phyloP scores from a whole-genome alignment of 2,888 invertebrate genomes.

The Pyrrhia umbra region DNA sequence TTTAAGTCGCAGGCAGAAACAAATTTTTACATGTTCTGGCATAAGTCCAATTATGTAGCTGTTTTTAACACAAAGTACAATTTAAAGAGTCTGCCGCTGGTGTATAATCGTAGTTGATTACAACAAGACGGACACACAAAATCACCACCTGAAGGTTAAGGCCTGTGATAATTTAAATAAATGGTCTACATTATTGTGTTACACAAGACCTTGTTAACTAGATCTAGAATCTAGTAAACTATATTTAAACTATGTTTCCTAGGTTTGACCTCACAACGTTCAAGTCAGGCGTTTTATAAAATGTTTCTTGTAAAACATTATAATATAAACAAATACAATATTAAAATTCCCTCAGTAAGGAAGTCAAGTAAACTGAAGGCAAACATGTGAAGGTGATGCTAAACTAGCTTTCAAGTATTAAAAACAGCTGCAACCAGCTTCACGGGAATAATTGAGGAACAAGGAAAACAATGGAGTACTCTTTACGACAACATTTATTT shows the following conservation, averaged over 20 bases:
- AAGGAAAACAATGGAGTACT: constrained; percentile 6
- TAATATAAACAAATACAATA: constrained; percentile 12
- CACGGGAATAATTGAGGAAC: background rate
- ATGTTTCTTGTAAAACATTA: constrained; percentile 2
- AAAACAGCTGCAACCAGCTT: background rate
- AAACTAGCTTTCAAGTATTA: constrained; percentile 11
- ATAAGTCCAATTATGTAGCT: too few species aligned
- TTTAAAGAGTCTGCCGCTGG: too few species aligned
- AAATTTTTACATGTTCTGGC: too few species aligned
- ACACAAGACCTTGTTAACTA: background rate
- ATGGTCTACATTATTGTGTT: background rate
- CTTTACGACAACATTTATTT: constrained; percentile 28
- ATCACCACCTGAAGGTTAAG: background rate
- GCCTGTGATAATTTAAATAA: background rate
- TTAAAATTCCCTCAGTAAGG: constrained; percentile 13
- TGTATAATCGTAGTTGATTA: too few species aligned
- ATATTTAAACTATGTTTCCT: constrained; percentile 12
- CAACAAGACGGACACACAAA: too few species aligned
- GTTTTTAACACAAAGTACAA: too few species aligned
- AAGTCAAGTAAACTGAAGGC: constrained; percentile 27
- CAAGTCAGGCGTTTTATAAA: background rate
- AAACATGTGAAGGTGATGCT: constrained; percentile 30
- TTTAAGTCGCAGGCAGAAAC: too few species aligned
- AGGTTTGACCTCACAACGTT: constrained; percentile 7
- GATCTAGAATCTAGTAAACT: background rate